Evolutionary conservation across 2,797 vertebrate genomes (phyloP).

Genomic region (Enteromius fasciolatus): DNA sequence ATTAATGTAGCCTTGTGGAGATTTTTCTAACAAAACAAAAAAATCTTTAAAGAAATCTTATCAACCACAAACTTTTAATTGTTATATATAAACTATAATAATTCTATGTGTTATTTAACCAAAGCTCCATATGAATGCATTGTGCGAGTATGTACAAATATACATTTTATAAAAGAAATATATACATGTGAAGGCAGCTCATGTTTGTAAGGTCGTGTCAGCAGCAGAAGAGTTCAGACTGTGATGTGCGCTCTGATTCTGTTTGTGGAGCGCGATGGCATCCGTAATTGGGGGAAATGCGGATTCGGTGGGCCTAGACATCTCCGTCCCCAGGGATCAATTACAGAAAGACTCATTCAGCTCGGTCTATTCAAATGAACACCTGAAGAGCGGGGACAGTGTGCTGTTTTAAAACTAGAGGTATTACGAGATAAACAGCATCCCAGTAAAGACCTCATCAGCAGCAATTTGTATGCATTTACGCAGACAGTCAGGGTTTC

Average conservation of each 20-base stretch:
- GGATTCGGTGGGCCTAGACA: conserved; percentile 82
- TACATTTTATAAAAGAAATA: background rate
- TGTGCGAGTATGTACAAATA: background rate
- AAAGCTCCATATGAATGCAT: background rate
- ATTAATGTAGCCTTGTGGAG: background rate
- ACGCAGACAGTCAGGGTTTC: conserved; percentile 80
- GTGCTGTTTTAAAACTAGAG: conserved; percentile 84
- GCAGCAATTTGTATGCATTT: conserved; percentile 85
- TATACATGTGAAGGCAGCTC: background rate
- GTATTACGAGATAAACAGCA: conserved; percentile 88
- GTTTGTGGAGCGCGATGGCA: conserved; percentile 61
- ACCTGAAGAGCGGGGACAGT: conserved; percentile 86
- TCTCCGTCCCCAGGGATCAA: conserved; percentile 86
- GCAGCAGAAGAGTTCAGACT: conserved; percentile 10
- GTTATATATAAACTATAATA: background rate
- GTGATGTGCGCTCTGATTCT: conserved; percentile 42
- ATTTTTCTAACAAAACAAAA: background rate
- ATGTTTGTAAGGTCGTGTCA: conserved; percentile 1
- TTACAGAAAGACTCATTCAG: conserved; percentile 90
- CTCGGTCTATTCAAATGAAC: conserved; percentile 91
- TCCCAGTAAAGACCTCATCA: conserved; percentile 87
- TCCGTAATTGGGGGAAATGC: conserved; percentile 81
- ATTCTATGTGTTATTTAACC: background rate
- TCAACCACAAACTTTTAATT: background rate
- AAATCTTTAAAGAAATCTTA: background rate